Conservation (phyloP, 2,113 vertebrate genomes). For the Pitta sordida region DNA sequence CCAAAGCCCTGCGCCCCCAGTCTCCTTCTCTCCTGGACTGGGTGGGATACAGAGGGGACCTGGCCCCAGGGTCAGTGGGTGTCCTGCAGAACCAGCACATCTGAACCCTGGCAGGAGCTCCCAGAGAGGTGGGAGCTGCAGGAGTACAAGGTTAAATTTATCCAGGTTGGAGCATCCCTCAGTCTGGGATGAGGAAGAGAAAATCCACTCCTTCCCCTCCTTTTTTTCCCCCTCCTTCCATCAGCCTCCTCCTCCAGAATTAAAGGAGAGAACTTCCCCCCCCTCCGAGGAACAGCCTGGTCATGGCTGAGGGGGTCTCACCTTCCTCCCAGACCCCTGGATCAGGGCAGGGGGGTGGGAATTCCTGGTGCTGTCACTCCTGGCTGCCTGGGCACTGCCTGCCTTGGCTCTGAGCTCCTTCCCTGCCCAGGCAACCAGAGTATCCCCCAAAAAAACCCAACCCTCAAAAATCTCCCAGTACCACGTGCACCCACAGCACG, state of each 20-base stretch:
- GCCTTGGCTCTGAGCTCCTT: not conserved
- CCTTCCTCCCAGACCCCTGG: not conserved
- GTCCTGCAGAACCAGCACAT: not conserved
- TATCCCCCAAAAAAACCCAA: not conserved
- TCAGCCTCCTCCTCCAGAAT: not conserved
- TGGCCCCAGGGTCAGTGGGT: not conserved
- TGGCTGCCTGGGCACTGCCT: not conserved
- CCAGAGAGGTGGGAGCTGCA: not conserved
- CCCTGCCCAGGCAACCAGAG: not conserved
- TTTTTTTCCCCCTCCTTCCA: fast-evolving
- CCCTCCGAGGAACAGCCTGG: not conserved
- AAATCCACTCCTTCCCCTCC: not conserved
- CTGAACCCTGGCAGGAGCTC: not conserved
- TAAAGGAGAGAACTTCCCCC: not conserved
- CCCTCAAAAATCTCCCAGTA: not conserved
- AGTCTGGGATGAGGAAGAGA: not conserved
- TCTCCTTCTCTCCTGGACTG: fast-evolving
- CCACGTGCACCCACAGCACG: not conserved
- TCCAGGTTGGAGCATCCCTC: not conserved
- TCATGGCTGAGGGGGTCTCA: not conserved
- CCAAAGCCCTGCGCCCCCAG: fast-evolving
- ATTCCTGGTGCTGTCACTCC: not conserved
- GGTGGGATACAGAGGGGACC: not conserved
- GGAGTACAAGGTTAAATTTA: not conserved
- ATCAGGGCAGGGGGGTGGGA: not conserved